phyloP scores from a whole-genome alignment of 2,113 vertebrate species.

The Raja brachyura region DNA sequence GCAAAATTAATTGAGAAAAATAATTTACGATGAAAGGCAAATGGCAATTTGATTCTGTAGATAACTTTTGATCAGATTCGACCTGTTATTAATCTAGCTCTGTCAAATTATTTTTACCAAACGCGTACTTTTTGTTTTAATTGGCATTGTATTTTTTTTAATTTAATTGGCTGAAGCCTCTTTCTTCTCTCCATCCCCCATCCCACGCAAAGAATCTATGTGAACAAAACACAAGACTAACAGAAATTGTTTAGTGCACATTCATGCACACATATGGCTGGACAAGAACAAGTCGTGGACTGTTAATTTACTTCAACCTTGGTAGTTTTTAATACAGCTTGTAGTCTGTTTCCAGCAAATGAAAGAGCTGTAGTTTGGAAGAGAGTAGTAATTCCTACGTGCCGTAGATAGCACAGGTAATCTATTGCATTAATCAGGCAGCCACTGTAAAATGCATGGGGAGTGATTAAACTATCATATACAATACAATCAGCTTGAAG shows the following conservation, averaged over 20 bases:
- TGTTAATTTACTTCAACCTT: constrained; percentile 19
- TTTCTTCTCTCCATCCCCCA: background rate
- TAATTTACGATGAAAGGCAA: no score
- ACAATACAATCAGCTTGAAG: constrained; percentile 63
- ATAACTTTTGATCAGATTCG: background rate
- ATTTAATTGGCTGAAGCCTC: background rate
- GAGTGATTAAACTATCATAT: constrained; percentile 70
- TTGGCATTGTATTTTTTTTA: background rate
- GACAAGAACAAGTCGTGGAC: background rate
- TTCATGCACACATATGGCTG: background rate
- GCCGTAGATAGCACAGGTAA: constrained; percentile 57
- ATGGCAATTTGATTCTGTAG: background rate
- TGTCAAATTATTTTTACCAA: background rate
- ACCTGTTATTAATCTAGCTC: background rate
- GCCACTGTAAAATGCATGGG: constrained; percentile 61
- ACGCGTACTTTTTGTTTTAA: background rate
- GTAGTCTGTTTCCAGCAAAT: constrained; percentile 14
- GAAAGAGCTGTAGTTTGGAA: constrained; percentile 42
- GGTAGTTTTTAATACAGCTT: constrained; percentile 11
- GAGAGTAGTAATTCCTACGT: constrained; percentile 49
- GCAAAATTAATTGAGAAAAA: background rate
- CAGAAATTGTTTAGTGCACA: background rate
- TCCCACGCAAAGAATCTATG: background rate
- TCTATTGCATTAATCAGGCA: constrained; percentile 63
- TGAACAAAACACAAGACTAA: background rate